These are phyloP conservation scores for Betta splendens DNA, from an alignment of 2,797 vertebrate species.

Conservation along the genomic window DNA sequence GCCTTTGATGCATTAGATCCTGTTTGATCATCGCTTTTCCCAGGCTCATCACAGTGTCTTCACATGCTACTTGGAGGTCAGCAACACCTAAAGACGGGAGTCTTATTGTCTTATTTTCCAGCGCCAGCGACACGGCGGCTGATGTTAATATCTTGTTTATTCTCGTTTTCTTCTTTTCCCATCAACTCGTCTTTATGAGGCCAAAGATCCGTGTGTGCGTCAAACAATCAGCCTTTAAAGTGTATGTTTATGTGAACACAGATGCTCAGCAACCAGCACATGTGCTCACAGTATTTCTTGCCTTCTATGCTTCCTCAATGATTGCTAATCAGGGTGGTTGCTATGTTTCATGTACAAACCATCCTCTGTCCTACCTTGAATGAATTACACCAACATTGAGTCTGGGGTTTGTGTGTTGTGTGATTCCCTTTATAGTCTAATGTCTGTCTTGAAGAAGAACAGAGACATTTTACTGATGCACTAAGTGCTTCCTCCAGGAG, in stretches of 20 bases:
- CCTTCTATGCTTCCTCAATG: too few relatives aligned
- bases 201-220: slow-evolving; percentile 23
- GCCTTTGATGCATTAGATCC: too few relatives aligned
- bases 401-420: too few relatives aligned
- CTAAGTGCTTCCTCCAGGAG: slow-evolving; percentile 6
- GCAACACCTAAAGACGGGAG: too few relatives aligned
- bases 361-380: too few relatives aligned
- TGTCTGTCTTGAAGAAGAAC: neutral
- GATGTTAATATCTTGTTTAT: slow-evolving; percentile 18
- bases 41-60: neutral
- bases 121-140: neutral
- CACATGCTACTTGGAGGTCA: neutral
- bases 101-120: too few relatives aligned
- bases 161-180: slow-evolving; percentile 14
- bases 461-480: neutral
- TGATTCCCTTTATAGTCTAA: too few relatives aligned
- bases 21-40: neutral
- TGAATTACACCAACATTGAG: too few relatives aligned
- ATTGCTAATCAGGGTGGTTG: too few relatives aligned
- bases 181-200: neutral
- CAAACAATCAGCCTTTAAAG: slow-evolving; percentile 14
- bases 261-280: neutral
- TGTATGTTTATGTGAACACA: too few relatives aligned
- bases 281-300: neutral
- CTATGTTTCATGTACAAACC: too few relatives aligned